Conservation (phyloP, 2,888 invertebrate species). For the Hipparchia sbordonii region DNA sequence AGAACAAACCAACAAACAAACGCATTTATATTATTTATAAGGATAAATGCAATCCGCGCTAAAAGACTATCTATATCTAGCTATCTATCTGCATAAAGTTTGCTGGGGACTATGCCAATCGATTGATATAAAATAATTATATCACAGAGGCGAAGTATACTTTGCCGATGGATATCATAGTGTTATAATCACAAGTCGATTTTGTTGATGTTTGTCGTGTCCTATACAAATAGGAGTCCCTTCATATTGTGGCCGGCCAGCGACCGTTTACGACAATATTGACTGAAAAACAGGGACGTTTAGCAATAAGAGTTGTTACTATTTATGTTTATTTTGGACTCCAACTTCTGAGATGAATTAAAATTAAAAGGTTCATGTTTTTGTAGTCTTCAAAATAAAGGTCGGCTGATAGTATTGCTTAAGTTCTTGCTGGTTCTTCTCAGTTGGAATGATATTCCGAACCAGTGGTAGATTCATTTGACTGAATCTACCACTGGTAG, state of each 20-base stretch:
- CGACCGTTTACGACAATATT: slow-evolving; percentile 36
- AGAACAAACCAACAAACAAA: too few relatives aligned
- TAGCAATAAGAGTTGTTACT: slow-evolving; percentile 26
- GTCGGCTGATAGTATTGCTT: too few relatives aligned
- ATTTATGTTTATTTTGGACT: slow-evolving; percentile 21
- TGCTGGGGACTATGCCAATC: too few relatives aligned
- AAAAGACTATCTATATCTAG: too few relatives aligned
- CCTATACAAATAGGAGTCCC: slow-evolving; percentile 38
- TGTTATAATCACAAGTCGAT: slow-evolving; percentile 33
- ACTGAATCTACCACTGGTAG: too few relatives aligned
- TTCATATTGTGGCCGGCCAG: slow-evolving; percentile 31
- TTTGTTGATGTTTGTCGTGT: slow-evolving; percentile 33
- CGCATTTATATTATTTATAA: too few relatives aligned
- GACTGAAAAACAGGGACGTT: slow-evolving; percentile 24
- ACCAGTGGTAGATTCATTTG: too few relatives aligned
- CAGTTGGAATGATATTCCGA: too few relatives aligned
- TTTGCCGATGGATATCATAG: slow-evolving; percentile 15
- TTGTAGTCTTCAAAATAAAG: not conserved
- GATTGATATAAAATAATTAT: too few relatives aligned
- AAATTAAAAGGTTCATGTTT: not conserved
- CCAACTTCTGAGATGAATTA: slow-evolving; percentile 10
- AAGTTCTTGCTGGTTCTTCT: too few relatives aligned
- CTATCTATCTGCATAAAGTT: too few relatives aligned
- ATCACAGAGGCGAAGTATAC: not conserved
- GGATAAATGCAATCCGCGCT: too few relatives aligned